A percentile compares a stretch with the other conserved stretches of the same genome.
Evolutionary conservation across 2,797 vertebrate genomes (phyloP).

Genomic region (Gobio occitaniae): DNA sequence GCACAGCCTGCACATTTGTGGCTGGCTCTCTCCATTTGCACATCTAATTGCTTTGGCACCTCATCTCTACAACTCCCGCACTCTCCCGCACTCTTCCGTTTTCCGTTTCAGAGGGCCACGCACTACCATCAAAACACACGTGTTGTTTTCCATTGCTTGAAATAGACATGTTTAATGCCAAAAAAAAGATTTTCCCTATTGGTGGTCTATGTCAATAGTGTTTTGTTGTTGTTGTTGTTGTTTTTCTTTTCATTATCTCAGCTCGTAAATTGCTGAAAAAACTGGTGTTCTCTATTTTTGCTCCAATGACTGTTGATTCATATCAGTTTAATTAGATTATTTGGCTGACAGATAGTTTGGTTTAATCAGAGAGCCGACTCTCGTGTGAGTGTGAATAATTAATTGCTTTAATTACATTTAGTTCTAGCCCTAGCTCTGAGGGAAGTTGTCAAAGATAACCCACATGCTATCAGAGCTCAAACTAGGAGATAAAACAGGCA

Average conservation of each 20-base stretch:
- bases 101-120: background rate
- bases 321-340: conserved; percentile 63
- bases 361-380: conserved; percentile 50
- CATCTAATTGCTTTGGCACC: conserved; percentile 44
- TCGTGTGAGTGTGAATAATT: conserved; percentile 49
- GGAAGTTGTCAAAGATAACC: conserved; percentile 56
- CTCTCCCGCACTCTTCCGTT: conserved; percentile 1
- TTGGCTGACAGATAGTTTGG: conserved; percentile 50
- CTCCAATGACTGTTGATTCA: conserved; percentile 47
- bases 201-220: conserved; percentile 13
- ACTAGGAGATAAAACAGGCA: conserved; percentile 2
- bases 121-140: background rate
- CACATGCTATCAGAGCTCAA: conserved; percentile 24
- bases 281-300: conserved; percentile 36
- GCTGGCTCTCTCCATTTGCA: conserved; percentile 17
- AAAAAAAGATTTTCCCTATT: conserved; percentile 1
- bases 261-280: conserved; percentile 32
- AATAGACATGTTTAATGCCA: conserved; percentile 34
- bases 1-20: conserved; percentile 15
- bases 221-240: conserved; percentile 2
- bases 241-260: conserved; percentile 33
- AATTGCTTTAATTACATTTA: conserved; percentile 60
- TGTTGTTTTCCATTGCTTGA: conserved; percentile 9
- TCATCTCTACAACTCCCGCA: conserved; percentile 8
- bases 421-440: conserved; percentile 47